phyloP scores from a whole-genome alignment of 2,888 invertebrate genomes.

The Fragum whitleyi region DNA sequence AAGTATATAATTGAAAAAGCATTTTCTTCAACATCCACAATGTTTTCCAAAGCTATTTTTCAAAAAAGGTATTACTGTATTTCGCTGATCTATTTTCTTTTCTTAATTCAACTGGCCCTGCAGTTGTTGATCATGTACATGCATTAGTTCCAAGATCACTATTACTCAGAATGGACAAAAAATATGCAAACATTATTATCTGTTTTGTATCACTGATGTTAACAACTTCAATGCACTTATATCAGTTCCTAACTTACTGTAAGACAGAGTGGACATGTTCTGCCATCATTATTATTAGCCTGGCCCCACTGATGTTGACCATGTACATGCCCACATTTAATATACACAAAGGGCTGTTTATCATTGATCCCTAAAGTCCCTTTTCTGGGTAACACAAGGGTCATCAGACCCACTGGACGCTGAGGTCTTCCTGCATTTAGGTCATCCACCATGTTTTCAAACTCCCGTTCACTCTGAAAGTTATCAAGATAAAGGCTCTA shows the following conservation, averaged over 20 bases:
- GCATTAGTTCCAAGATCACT: too few species aligned
- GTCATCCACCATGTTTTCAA: conserved; percentile 94
- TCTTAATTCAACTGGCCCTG: too few species aligned
- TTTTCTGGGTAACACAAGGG: conserved; percentile 96
- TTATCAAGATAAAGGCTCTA: background rate
- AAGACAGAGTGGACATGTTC: conserved; percentile 98
- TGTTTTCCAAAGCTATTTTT: too few species aligned
- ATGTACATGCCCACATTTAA: conserved; percentile 99
- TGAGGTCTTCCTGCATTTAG: conserved; percentile 98
- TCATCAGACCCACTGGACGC: conserved; percentile 99
- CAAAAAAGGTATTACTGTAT: too few species aligned
- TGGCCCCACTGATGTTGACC: conserved; percentile 89
- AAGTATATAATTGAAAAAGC: too few species aligned
- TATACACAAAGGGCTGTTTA: conserved; percentile 94
- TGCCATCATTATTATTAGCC: conserved; percentile 90
- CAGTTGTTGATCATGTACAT: too few species aligned
- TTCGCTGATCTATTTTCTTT: too few species aligned
- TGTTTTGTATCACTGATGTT: too few species aligned
- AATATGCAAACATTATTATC: too few species aligned
- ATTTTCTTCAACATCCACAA: too few species aligned
- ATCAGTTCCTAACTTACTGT: conserved; percentile 90
- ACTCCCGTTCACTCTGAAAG: conserved; percentile 88
- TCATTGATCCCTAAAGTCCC: conserved; percentile 79
- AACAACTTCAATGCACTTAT: too few species aligned
- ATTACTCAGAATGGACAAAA: too few species aligned